A percentile compares a stretch with the other conserved stretches of the same genome.
Conservation (phyloP, 2,797 vertebrate genomes). For the Carapus acus region DNA sequence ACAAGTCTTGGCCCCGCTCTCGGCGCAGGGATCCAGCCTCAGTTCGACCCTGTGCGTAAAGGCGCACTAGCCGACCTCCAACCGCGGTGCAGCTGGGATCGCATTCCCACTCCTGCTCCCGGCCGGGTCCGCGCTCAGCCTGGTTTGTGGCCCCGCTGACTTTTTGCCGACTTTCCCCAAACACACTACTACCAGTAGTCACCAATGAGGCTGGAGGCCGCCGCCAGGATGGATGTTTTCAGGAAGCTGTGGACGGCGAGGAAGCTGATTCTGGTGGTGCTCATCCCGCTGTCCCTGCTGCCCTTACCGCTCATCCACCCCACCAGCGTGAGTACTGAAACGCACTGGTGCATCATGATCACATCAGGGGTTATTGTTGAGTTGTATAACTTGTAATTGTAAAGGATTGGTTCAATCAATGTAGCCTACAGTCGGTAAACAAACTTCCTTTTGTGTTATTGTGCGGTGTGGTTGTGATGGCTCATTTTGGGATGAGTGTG, state of each 20-base stretch:
- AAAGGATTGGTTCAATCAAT: too few relatives aligned
- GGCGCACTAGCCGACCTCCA: too few relatives aligned
- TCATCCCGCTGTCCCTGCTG: conserved; percentile 87
- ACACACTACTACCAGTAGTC: conserved; percentile 43
- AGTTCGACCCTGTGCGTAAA: too few relatives aligned
- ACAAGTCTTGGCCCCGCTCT: conserved; percentile 3
- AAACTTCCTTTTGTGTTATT: too few relatives aligned
- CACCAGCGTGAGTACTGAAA: conserved; percentile 85
- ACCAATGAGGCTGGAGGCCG: conserved; percentile 73
- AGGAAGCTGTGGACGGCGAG: conserved; percentile 81
- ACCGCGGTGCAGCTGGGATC: too few relatives aligned
- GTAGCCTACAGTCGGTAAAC: too few relatives aligned
- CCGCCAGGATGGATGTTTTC: conserved; percentile 80
- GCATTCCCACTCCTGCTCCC: too few relatives aligned
- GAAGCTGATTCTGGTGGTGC: conserved; percentile 84
- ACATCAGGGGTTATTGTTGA: too few relatives aligned
- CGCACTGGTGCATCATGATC: background rate
- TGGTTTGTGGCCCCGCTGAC: conserved; percentile 10
- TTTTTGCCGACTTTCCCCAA: conserved; percentile 31
- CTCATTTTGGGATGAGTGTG: too few relatives aligned
- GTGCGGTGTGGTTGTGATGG: too few relatives aligned
- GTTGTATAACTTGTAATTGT: too few relatives aligned
- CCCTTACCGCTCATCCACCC: conserved; percentile 87
- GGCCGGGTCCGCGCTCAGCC: background rate
- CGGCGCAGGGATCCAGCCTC: too few relatives aligned